A percentile compares a stretch with the other conserved stretches of the same genome.
phyloP scores from a whole-genome alignment of 2,888 invertebrate genomes.

The Ceraclea dissimilis region DNA sequence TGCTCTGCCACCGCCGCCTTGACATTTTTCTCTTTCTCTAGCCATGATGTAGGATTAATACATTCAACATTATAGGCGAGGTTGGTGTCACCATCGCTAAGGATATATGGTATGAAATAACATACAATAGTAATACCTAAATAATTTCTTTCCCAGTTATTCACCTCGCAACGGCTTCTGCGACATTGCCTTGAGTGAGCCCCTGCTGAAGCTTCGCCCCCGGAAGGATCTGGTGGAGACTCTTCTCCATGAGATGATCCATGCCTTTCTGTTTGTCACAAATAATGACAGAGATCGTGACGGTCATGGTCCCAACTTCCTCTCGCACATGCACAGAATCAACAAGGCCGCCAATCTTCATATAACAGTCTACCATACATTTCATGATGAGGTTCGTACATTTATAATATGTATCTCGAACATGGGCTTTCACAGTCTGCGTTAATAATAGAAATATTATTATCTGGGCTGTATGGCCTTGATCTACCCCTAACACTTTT shows the following conservation, averaged over 20 bases:
- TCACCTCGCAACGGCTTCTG: conserved; percentile 67
- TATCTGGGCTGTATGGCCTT: too few relatives aligned
- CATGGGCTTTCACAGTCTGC: too few relatives aligned
- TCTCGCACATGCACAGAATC: conserved; percentile 87
- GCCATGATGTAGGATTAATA: too few relatives aligned
- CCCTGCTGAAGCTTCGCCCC: conserved; percentile 84
- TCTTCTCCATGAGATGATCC: conserved; percentile 99
- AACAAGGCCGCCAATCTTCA: conserved; percentile 80
- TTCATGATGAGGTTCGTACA: conserved; percentile 88
- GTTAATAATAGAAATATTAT: too few relatives aligned
- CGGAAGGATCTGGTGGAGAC: conserved; percentile 95
- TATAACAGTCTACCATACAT: conserved; percentile 89
- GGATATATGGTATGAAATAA: too few relatives aligned
- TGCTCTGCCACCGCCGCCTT: too few relatives aligned
- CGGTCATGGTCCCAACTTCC: conserved; percentile 93
- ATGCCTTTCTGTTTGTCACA: conserved; percentile 90
- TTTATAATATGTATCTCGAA: too few relatives aligned
- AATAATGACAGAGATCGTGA: conserved; percentile 78
- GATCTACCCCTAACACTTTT: too few relatives aligned
- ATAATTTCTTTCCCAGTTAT: conserved; percentile 49
- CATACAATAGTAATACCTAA: too few relatives aligned
- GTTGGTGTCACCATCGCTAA: too few relatives aligned
- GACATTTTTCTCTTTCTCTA: too few relatives aligned
- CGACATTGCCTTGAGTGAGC: conserved; percentile 80
- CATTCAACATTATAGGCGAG: too few relatives aligned